Base-by-base conservation (phyloP, 2,888 invertebrate species). In the Dasypolia templi region DNA sequence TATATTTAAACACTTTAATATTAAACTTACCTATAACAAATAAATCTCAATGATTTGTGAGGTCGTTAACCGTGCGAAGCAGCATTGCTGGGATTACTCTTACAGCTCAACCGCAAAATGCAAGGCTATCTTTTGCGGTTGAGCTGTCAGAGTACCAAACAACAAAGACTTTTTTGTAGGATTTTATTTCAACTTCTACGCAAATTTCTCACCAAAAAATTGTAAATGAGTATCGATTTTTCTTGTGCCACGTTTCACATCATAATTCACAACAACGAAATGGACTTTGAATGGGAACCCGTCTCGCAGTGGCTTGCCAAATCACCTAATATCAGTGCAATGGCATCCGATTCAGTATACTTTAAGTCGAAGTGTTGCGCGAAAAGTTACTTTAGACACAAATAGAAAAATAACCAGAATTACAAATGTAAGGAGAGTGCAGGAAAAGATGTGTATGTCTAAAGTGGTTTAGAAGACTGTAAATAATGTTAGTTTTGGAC, bases 271-370 rank as follows among this genome's bases (percentile, higher is more conserved):
- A 58, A 55, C 64, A 42, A 69, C 61, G 61, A 86, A n/a, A 72
- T 79, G 82, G 77, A 82, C 59, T 86, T 81, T 83, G 81, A 76
- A 81, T 73, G 74, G 68, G 53, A 72, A 70, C 64, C 39, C 77
- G 79, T 82, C 72, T 70, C 59, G 46, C 35, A 19, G 76, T 72
- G 55, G 81, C 73, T 84, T 86, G 86, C 86, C 86, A 87, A 86
- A 86, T 87, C 81, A 80, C 87, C 77, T 81, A 85, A 82, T 87
- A 86, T 85, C 77, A 77, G 58, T 55, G 73, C 80, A 75, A 85
- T 80, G 73, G 81, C 77, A 86, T 87, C 86, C 86, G 75, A 80
- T 82, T 58, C 64, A 44, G 64, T 53, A 63, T 79, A 71, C 61
- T 86, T 78, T 79, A 72, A 53, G 66, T 51, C 39, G 22, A 58